Evolutionary conservation across 1,140 invertebrate species (phyloP).

Genomic region (Oscheius sp.): DNA sequence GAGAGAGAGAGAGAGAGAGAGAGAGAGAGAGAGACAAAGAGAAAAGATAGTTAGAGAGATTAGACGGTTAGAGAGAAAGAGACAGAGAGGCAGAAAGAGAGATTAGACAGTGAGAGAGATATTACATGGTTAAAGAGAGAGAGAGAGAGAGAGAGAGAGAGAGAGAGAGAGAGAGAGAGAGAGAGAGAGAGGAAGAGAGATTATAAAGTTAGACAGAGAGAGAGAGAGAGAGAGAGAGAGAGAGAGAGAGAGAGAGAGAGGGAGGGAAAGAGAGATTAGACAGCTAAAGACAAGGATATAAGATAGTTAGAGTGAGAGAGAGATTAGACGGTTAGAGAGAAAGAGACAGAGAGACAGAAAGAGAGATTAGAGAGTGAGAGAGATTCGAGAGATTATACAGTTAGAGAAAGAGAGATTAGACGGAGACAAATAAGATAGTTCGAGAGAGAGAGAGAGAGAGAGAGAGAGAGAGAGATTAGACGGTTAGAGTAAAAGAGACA

Average conservation of each 20-base stretch:
- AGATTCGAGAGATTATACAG: no score
- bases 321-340: not conserved
- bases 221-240: not conserved
- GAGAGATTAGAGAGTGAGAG: no score
- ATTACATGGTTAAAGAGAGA: not conserved
- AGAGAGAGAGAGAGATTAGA: no score
- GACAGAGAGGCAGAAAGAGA: not conserved
- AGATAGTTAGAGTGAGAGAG: not conserved
- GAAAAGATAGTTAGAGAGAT: no score
- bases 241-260: not conserved
- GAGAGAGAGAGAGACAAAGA: not conserved
- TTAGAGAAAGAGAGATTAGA: no score
- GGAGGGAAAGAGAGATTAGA: no score
- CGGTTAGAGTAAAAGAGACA: no score
- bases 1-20: not conserved
- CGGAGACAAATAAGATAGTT: no score
- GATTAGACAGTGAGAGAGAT: not conserved
- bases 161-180: not conserved
- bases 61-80: not conserved
- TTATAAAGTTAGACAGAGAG: not conserved
- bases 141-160: not conserved
- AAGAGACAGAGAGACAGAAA: no score
- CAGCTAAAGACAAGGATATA: not conserved
- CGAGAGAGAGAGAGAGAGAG: no score
- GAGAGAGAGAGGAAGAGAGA: not conserved